These are phyloP conservation scores for Tenthredo scrophulariae DNA, from an alignment of 2,888 invertebrate species.

Conservation along the genomic window DNA sequence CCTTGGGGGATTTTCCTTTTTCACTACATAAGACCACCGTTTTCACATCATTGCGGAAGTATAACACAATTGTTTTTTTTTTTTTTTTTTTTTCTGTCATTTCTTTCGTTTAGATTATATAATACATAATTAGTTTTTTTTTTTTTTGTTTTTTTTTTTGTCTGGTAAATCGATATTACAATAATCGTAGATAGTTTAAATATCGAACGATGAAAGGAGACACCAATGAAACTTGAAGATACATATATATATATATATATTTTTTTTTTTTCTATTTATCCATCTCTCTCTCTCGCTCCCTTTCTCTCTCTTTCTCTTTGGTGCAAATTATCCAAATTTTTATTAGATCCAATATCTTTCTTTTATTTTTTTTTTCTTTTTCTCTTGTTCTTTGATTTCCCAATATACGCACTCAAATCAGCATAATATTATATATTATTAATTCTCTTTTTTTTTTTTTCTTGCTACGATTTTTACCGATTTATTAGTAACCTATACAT, in stretches of 20 bases:
- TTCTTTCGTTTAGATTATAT: slow-evolving; percentile 8
- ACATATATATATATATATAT: background rate
- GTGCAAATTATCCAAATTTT: background rate
- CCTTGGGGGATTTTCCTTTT: too few species aligned
- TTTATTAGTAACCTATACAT: background rate
- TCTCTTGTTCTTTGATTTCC: background rate
- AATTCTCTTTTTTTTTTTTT: background rate
- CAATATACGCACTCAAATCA: background rate
- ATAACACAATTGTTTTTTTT: slow-evolving; percentile 1
- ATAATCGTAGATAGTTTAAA: background rate
- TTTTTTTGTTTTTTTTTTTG: background rate
- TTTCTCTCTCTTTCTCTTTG: background rate
- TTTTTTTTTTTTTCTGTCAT: background rate
- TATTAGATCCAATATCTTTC: background rate
- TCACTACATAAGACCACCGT: slow-evolving; percentile 5
- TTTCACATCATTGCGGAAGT: slow-evolving; percentile 16
- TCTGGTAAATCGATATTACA: background rate
- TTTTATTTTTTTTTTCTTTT: background rate
- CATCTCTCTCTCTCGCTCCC: background rate
- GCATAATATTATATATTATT: background rate
- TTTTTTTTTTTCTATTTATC: background rate
- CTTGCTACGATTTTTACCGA: background rate
- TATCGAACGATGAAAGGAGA: slow-evolving; percentile 37
- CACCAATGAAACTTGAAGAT: slow-evolving; percentile 40
- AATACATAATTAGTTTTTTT: slow-evolving; percentile 29